Evolutionary conservation across 2,888 invertebrate genomes (phyloP), one percentile per base, ranked within the genome.

Genomic region (Acanthosepion esculentum): DNA sequence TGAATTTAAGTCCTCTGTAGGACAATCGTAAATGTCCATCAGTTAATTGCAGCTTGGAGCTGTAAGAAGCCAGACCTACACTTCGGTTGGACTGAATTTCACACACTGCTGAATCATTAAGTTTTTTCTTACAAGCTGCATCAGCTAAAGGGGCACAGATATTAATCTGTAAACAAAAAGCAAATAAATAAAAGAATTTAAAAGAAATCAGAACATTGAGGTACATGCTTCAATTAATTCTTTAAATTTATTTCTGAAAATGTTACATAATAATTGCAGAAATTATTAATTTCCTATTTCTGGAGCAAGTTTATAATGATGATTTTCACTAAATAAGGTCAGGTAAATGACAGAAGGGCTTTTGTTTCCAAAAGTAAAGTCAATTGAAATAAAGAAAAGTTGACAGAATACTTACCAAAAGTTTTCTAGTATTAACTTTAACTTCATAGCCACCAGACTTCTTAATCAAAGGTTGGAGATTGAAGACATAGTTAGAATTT

Each of bases 401-500:
- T 0, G 33, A n/a, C 6, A 33, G 23, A n/a, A 91, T 91, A 91
- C 55, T 23, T 29, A 48, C 41, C 48, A 29, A 55, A 55, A 55
- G 33, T 20, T n/a, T 55, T 48, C 50, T 55, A 23, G n/a, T 55
- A 29, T 55, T 55, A n/a, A 55, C 50, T 26, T 48, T 92, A 92
- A 78, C 18, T 78, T 78, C 78, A 78, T 78, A 78, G 15, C 7
- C 15, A 23, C 53, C 93, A 41, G 53, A 41, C 93, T 94, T 94
- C 91, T 95, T 96, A 50, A 55, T 96, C 50, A 97, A 95, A 0
- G 96, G 96, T n/a, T 95, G 94, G 23, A 97, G 95, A 95, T 96
- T 96, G 95, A 96, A 97, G 15, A 96, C 95, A 95, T 96, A 97
- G 50, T 96, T 95, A 20, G 96, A 96, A 95, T 96, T 96, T 4